Conservation (phyloP, 2,113 vertebrate genomes). For the Syngnathoides biaculeatus region DNA sequence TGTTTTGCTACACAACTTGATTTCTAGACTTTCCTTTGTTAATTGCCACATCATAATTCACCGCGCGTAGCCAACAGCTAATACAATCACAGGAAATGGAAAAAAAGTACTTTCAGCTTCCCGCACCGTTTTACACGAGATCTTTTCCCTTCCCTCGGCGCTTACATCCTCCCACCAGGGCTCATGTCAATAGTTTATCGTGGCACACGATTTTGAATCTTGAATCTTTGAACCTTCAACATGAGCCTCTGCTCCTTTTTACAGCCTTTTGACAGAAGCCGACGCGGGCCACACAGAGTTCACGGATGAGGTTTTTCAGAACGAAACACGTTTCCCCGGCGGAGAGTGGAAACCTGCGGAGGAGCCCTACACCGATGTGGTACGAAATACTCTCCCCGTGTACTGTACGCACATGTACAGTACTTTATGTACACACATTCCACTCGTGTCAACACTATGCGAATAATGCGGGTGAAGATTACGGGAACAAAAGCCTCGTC, state of each 20-base stretch:
- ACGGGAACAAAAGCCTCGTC: constrained; percentile 16
- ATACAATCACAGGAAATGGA: constrained; percentile 58
- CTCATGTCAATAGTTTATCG: constrained; percentile 41
- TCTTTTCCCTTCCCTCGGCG: constrained; percentile 26
- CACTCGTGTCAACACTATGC: constrained; percentile 8
- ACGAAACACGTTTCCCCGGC: constrained; percentile 87
- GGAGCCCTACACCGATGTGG: constrained; percentile 87
- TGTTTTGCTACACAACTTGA: background rate
- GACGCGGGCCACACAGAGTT: constrained; percentile 95
- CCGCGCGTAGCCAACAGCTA: background rate
- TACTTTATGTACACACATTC: background rate
- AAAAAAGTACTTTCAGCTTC: constrained; percentile 36
- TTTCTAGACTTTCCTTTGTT: background rate
- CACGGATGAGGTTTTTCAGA: constrained; percentile 92
- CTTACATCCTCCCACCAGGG: constrained; percentile 35
- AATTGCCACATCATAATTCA: constrained; percentile 7
- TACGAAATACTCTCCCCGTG: constrained; percentile 56
- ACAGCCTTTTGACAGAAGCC: constrained; percentile 89
- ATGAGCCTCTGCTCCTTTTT: constrained; percentile 21
- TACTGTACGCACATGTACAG: background rate
- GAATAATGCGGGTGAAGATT: constrained; percentile 27
- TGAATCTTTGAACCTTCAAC: constrained; percentile 14
- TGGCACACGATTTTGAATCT: too few relatives aligned
- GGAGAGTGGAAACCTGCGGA: constrained; percentile 87
- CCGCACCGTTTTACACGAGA: constrained; percentile 19